Conservation (phyloP, 2,888 invertebrate genomes). For the Orchesella flavescens region DNA sequence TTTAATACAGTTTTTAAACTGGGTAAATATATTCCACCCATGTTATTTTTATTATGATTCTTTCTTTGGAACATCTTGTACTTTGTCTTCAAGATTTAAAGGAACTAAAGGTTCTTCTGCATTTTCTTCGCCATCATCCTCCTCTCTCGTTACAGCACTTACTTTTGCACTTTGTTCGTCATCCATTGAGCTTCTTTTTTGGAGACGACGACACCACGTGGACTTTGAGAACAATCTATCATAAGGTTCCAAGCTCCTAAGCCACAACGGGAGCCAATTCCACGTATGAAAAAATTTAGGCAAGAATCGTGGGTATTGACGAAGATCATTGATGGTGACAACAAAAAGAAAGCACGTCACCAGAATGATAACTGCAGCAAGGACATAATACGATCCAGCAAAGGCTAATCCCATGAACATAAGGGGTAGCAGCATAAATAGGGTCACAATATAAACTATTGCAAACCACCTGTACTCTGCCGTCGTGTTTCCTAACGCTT, state of each 20-base stretch:
- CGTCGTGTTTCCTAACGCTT: constrained; percentile 76
- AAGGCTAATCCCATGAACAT: constrained; percentile 74
- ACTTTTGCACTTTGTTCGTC: no score
- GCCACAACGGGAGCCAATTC: constrained; percentile 74
- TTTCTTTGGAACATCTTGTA: no score
- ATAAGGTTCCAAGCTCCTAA: constrained; percentile 75
- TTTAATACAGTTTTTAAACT: no score
- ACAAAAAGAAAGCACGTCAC: constrained; percentile 69
- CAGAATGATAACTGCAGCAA: constrained; percentile 72
- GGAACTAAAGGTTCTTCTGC: no score
- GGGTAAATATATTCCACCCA: no score
- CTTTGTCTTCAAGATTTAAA: no score
- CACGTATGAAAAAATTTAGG: constrained; percentile 74
- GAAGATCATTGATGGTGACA: constrained; percentile 73
- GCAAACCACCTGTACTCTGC: constrained; percentile 78
- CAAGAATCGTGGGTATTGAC: constrained; percentile 73
- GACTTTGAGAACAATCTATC: constrained; percentile 73
- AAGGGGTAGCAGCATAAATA: constrained; percentile 74
- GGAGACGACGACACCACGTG: constrained; percentile 66
- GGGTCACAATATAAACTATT: constrained; percentile 75
- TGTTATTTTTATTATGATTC: no score
- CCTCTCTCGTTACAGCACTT: no score
- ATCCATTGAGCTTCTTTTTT: not conserved
- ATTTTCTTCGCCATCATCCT: no score
- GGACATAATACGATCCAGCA: constrained; percentile 73